A percentile compares a stretch with the other conserved stretches of the same genome.
Evolutionary conservation across 35 echinoderm and acorn worm species (phyloP).

Genomic region (Apostichopus californicus): DNA sequence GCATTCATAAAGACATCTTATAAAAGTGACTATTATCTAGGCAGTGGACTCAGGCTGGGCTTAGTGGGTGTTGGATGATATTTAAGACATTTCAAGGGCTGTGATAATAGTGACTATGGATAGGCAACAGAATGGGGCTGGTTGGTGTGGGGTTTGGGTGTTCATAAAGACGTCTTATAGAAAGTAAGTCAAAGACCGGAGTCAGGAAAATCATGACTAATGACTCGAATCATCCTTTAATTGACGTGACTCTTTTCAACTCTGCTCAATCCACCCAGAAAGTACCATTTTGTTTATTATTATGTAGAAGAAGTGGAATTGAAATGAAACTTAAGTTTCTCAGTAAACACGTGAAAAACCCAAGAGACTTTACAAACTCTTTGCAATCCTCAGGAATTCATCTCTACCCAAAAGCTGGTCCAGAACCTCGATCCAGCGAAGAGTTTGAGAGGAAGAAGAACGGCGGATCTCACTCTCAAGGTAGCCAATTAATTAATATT

Average conservation of each 20-base stretch:
- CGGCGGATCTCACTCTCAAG: background rate
- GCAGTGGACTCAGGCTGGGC: background rate
- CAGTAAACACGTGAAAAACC: too few relatives aligned
- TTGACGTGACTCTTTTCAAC: too few relatives aligned
- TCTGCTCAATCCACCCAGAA: too few relatives aligned
- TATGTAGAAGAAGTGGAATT: too few relatives aligned
- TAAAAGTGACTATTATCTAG: too few relatives aligned
- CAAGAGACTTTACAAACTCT: too few relatives aligned
- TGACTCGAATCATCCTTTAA: background rate
- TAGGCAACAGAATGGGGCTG: background rate
- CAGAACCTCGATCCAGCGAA: slow-evolving; percentile 85
- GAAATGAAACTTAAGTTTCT: too few relatives aligned
- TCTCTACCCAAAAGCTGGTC: slow-evolving; percentile 83
- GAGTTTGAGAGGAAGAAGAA: slow-evolving; percentile 70
- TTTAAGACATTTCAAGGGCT: background rate
- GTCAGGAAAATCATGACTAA: too few relatives aligned
- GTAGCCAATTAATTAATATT: background rate
- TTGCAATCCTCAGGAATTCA: slow-evolving; percentile 72
- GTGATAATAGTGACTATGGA: background rate
- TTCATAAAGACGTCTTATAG: background rate
- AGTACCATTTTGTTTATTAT: too few relatives aligned
- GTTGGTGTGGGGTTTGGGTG: background rate
- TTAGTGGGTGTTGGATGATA: background rate
- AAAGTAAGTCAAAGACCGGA: too few relatives aligned
- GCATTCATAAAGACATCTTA: too few relatives aligned